phyloP scores from a whole-genome alignment of 2,888 invertebrate genomes.

The Melitaea athalia region DNA sequence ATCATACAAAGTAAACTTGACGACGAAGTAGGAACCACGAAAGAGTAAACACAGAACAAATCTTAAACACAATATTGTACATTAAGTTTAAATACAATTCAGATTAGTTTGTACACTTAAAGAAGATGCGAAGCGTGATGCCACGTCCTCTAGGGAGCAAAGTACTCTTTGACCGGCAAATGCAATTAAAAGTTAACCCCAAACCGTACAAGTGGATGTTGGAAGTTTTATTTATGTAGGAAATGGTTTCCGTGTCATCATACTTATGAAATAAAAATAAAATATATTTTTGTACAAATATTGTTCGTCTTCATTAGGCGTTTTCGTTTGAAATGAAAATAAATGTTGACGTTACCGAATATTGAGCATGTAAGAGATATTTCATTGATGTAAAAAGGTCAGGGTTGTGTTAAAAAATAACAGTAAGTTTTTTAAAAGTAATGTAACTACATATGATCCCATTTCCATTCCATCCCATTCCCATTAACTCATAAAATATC shows the following conservation, averaged over 20 bases:
- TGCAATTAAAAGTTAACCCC: constrained; percentile 41
- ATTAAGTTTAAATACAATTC: constrained; percentile 12
- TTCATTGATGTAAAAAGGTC: neutral
- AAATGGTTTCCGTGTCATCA: constrained; percentile 18
- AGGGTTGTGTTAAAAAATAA: neutral
- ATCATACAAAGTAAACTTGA: no score
- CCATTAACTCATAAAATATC: no score
- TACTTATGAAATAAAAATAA: constrained; percentile 17
- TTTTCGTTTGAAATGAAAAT: no score
- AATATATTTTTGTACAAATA: neutral
- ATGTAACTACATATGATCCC: no score
- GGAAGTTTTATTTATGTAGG: constrained; percentile 27
- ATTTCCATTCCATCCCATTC: no score
- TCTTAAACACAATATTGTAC: constrained; percentile 1
- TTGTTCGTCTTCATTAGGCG: neutral
- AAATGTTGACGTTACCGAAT: no score
- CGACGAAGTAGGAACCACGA: no score
- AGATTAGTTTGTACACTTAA: constrained; percentile 23
- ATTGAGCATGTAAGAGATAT: no score
- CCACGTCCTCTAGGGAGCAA: constrained; percentile 15
- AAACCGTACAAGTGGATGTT: constrained; percentile 25
- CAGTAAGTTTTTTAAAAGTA: neutral
- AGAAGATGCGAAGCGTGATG: constrained; percentile 19
- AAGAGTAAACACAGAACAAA: neutral
- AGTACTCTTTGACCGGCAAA: constrained; percentile 36